These are phyloP conservation scores for Drosophila paranaensis DNA, from an alignment of 2,888 invertebrate species.

Conservation along the genomic window DNA sequence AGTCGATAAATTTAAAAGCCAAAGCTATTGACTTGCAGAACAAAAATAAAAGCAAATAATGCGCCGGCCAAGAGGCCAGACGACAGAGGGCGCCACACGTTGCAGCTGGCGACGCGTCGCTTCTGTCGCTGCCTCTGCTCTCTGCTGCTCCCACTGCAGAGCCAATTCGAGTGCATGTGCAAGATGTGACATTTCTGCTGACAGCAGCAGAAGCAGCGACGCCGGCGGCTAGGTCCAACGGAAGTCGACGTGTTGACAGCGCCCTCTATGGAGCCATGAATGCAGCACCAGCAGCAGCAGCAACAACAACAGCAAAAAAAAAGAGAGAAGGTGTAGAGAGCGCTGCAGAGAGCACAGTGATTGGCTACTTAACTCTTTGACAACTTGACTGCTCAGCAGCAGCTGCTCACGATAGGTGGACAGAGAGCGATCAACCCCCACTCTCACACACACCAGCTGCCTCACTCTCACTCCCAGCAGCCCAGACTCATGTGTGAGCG, in stretches of 20 bases:
- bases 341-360: constrained; percentile 50
- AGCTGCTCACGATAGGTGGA: constrained; percentile 34
- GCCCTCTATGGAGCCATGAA: constrained; percentile 65
- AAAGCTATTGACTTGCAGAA: constrained; percentile 79
- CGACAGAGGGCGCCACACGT: constrained; percentile 50
- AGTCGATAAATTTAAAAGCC: constrained; percentile 81
- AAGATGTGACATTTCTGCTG: constrained; percentile 78
- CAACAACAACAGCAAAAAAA: constrained; percentile 9
- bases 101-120: constrained; percentile 4
- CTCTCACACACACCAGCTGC: neutral
- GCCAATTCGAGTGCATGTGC: constrained; percentile 71
- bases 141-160: constrained; percentile 6
- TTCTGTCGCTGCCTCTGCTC: neutral
- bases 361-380: constrained; percentile 81
- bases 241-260: constrained; percentile 80
- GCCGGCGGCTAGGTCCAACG: constrained; percentile 51
- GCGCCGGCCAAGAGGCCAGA: constrained; percentile 44
- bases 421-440: constrained; percentile 4
- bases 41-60: constrained; percentile 79
- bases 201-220: constrained; percentile 64
- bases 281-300: constrained; percentile 4
- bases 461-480: neutral
- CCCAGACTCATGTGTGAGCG: constrained; percentile 41
- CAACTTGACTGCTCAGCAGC: constrained; percentile 62
- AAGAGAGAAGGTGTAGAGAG: constrained; percentile 14